Evolutionary conservation across 64 coral and sea anemone species (phyloP).

Genomic region (Montipora sp.): DNA sequence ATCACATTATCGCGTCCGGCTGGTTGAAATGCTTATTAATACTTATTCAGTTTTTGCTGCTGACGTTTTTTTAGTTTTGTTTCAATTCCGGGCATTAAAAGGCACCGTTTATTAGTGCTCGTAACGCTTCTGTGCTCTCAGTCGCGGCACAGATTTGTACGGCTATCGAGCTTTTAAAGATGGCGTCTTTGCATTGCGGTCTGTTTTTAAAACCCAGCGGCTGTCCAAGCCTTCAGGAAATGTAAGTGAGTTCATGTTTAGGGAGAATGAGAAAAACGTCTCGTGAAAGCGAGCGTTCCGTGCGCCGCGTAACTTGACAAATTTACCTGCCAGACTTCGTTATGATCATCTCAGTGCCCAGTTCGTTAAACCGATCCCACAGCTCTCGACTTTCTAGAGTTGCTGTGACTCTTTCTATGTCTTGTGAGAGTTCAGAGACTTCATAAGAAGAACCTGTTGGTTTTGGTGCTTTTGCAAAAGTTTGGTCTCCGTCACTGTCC

Average conservation of each 20-base stretch:
- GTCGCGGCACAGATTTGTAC: not conserved
- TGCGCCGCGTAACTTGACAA: not conserved
- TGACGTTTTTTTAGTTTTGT: not conserved
- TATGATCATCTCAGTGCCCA: slow-evolving; percentile 99
- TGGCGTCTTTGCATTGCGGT: not conserved
- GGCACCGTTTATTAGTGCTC: not conserved
- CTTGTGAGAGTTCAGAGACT: slow-evolving; percentile 22
- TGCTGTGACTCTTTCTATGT: slow-evolving; percentile 71
- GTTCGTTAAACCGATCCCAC: slow-evolving; percentile 97
- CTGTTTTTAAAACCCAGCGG: not conserved
- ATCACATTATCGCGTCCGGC: not conserved
- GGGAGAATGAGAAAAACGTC: not conserved
- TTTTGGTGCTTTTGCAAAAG: not conserved
- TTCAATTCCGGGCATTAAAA: not conserved
- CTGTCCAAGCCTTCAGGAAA: not conserved
- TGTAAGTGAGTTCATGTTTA: not conserved
- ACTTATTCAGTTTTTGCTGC: not conserved
- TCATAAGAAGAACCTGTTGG: not conserved
- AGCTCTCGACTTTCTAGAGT: slow-evolving; percentile 89
- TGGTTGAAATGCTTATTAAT: not conserved
- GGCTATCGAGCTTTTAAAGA: not conserved
- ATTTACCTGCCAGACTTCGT: slow-evolving; percentile 97
- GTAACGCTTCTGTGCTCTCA: not conserved
- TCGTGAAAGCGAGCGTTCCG: not conserved
- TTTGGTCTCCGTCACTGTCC: not conserved